Evolutionary conservation across 2,797 vertebrate genomes (phyloP).

Genomic region (Myotis daubentonii): DNA sequence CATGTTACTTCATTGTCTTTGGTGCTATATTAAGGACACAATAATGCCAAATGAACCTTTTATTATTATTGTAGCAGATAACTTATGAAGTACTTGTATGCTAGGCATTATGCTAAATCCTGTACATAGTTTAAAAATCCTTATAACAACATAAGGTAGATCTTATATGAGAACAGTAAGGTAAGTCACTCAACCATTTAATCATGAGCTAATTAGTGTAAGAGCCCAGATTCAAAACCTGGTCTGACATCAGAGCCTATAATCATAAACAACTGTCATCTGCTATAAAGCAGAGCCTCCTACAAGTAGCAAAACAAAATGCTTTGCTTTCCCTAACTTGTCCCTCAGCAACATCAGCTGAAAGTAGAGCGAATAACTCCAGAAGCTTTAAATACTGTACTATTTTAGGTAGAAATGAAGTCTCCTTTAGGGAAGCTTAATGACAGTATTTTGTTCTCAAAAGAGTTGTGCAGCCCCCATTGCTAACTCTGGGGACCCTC

Average conservation of each 20-base stretch:
- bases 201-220: background rate
- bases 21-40: background rate
- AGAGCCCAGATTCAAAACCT: background rate
- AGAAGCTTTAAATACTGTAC: background rate
- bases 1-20: background rate
- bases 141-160: background rate
- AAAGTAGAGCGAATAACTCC: background rate
- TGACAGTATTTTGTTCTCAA: background rate
- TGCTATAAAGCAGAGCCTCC: background rate
- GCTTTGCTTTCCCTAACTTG: background rate
- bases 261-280: background rate
- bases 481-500: background rate
- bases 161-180: conserved; percentile 8
- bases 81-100: background rate
- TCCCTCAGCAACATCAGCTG: background rate
- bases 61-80: background rate
- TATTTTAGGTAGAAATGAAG: background rate
- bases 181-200: background rate
- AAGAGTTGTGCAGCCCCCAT: background rate
- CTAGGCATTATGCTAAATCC: background rate
- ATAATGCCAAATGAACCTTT: background rate
- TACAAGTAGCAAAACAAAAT: background rate
- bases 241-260: background rate
- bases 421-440: background rate
- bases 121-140: background rate